Evolutionary conservation across 2,797 vertebrate species (phyloP).

Genomic region (Trachurus trachurus): DNA sequence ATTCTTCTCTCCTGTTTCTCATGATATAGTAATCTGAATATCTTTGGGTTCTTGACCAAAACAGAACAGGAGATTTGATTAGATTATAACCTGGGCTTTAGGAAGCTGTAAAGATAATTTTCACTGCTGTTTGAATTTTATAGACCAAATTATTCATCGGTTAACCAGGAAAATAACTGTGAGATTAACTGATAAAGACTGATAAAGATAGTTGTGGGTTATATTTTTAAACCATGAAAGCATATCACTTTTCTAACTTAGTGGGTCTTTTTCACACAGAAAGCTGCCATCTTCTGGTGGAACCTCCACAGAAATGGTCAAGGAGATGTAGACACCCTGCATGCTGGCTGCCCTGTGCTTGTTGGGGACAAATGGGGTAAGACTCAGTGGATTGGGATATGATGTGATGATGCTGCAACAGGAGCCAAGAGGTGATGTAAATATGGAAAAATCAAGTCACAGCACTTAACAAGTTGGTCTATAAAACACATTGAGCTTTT

Average conservation of each 20-base stretch:
- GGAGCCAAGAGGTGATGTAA: background rate
- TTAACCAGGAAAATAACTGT: background rate
- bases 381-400: constrained; percentile 22
- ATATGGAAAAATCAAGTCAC: background rate
- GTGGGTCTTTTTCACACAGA: constrained; percentile 79
- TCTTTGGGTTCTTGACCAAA: background rate
- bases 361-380: constrained; percentile 97
- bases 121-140: background rate
- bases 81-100: background rate
- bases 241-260: background rate
- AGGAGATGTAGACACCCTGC: constrained; percentile 90
- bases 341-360: constrained; percentile 94
- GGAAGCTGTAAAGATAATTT: background rate
- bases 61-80: background rate
- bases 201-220: background rate
- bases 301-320: constrained; percentile 92
- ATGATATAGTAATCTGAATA: too few relatives aligned
- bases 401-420: background rate
- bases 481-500: constrained; percentile 1
- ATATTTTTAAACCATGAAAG: background rate
- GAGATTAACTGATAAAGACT: background rate
- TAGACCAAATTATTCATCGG: background rate
- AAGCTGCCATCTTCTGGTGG: constrained; percentile 97
- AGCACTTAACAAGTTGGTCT: background rate
- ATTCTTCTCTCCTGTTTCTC: background rate